A percentile compares a stretch with the other conserved stretches of the same genome.
phyloP scores from a whole-genome alignment of 2,113 vertebrate species.

The Chionis minor region DNA sequence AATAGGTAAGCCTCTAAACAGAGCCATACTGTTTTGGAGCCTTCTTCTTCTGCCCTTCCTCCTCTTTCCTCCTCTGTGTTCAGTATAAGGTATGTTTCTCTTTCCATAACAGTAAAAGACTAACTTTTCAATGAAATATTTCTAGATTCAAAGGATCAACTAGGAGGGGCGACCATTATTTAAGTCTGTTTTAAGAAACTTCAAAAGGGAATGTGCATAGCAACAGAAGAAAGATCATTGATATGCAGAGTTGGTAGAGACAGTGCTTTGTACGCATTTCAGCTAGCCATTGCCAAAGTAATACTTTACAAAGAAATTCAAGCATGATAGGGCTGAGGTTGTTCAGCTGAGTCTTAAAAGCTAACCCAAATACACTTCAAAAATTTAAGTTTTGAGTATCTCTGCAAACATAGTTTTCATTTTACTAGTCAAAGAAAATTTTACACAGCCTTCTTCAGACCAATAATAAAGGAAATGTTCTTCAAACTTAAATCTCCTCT shows the following conservation, averaged over 20 bases:
- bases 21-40: not conserved
- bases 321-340: not conserved
- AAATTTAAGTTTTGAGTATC: not conserved
- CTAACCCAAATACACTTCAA: not conserved
- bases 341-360: not conserved
- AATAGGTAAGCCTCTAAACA: not conserved
- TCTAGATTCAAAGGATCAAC: not conserved
- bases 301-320: not conserved
- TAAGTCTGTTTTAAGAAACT: not conserved
- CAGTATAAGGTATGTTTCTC: not conserved
- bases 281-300: not conserved
- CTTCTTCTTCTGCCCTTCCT: not conserved
- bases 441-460: not conserved
- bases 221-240: not conserved
- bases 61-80: not conserved
- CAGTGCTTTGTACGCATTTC: constrained; percentile 13
- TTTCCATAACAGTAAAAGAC: not conserved
- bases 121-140: not conserved
- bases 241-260: not conserved
- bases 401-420: not conserved
- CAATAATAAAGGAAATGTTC: not conserved
- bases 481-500: not conserved
- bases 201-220: not conserved
- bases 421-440: not conserved
- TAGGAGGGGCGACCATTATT: not conserved